These are phyloP conservation scores for Napeogenes sylphis DNA, from an alignment of 2,888 invertebrate genomes.

Conservation along the genomic window DNA sequence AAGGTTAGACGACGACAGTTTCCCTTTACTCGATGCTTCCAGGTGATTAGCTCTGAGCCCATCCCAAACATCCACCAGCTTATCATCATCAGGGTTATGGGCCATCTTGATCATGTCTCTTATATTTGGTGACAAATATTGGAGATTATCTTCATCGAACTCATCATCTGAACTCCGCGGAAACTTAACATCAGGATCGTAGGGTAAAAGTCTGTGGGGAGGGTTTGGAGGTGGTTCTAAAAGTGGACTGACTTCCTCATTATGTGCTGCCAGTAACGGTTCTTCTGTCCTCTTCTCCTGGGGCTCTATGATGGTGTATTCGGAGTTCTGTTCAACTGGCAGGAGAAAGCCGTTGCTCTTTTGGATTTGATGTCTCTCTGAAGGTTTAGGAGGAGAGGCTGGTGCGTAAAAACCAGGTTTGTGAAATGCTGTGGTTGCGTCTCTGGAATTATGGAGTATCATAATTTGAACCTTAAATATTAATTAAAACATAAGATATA, in stretches of 20 bases:
- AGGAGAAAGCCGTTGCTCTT: constrained; percentile 55
- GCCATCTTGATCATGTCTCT: constrained; percentile 67
- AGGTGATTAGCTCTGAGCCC: constrained; percentile 50
- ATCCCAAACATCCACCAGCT: constrained; percentile 61
- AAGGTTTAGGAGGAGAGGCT: constrained; percentile 60
- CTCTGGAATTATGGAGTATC: constrained; percentile 44
- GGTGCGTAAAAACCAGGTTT: constrained; percentile 77
- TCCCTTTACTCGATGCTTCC: constrained; percentile 65
- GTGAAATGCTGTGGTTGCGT: constrained; percentile 64
- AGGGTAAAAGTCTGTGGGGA: constrained; percentile 54
- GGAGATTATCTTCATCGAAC: constrained; percentile 61
- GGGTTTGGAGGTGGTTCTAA: constrained; percentile 53
- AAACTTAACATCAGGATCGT: constrained; percentile 44
- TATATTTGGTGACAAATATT: constrained; percentile 63
- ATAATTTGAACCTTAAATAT: neutral
- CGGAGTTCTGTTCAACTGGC: constrained; percentile 53
- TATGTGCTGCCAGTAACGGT: constrained; percentile 53
- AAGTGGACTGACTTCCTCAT: constrained; percentile 61
- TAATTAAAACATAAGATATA: neutral
- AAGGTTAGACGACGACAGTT: constrained; percentile 78
- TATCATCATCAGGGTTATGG: constrained; percentile 55
- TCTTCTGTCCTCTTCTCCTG: constrained; percentile 51
- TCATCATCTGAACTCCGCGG: constrained; percentile 57
- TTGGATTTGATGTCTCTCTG: constrained; percentile 51
- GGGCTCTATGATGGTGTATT: constrained; percentile 64